A percentile compares a stretch with the other conserved stretches of the same genome.
Evolutionary conservation across 2,797 vertebrate species (phyloP).

Genomic region (Xiphorhynchus erythropygius): DNA sequence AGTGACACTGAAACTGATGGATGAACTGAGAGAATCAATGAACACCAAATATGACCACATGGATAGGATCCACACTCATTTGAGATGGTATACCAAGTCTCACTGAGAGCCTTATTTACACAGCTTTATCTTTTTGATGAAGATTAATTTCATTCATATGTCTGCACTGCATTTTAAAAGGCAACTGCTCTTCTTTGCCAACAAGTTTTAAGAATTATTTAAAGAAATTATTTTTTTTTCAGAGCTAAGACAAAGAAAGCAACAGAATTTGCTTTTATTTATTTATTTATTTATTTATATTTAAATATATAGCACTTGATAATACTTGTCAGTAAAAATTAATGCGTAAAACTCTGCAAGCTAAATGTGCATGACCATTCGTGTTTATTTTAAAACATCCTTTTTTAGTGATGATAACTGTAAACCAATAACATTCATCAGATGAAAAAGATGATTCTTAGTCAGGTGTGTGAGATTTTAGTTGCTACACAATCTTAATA

Average conservation of each 20-base stretch:
- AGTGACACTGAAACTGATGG: not conserved
- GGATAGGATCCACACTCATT: not conserved
- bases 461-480: not conserved
- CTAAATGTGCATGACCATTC: not conserved
- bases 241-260: not conserved
- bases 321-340: not conserved
- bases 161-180: not conserved
- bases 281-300: not conserved
- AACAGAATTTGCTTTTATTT: not conserved
- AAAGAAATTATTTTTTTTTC: not conserved
- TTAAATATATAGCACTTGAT: not conserved
- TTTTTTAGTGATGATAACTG: not conserved
- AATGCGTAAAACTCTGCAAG: not conserved
- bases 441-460: not conserved
- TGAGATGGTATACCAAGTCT: not conserved
- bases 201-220: not conserved
- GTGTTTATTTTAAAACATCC: not conserved
- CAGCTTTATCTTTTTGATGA: not conserved
- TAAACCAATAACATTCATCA: not conserved
- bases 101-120: not conserved
- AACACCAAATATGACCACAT: not conserved
- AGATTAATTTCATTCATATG: not conserved
- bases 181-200: not conserved
- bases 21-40: not conserved
- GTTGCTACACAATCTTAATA: not conserved